Evolutionary conservation across 2,113 vertebrate genomes (phyloP).

Genomic region (Rhinolophus sinicus): DNA sequence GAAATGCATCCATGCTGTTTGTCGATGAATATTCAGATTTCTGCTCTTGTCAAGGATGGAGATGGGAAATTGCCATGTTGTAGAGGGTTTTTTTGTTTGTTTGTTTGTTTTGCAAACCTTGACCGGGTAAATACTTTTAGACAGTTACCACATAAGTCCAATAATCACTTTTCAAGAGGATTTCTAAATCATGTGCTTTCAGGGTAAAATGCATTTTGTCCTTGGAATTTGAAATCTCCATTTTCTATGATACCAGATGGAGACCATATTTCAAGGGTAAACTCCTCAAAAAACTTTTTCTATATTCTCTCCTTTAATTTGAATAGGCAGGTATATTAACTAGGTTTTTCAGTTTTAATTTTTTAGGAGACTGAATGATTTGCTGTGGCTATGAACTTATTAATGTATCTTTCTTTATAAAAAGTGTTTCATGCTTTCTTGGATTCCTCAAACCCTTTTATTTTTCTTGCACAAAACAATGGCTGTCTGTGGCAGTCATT

Average conservation of each 20-base stretch:
- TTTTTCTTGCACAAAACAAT: neutral
- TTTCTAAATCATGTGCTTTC: neutral
- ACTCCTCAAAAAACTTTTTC: neutral
- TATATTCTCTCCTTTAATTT: neutral
- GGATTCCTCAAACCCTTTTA: neutral
- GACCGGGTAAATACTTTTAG: neutral
- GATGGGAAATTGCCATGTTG: accelerated
- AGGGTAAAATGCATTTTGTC: neutral
- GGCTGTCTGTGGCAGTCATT: neutral
- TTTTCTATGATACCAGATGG: neutral
- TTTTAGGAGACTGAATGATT: neutral
- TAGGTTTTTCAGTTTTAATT: neutral
- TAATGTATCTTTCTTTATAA: neutral
- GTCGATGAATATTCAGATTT: neutral
- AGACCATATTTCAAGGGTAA: slow-evolving; percentile 41
- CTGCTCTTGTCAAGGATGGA: neutral
- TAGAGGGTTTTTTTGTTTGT: neutral
- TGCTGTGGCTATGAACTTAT: neutral
- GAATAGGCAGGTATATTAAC: neutral
- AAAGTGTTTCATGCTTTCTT: neutral
- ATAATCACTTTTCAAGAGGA: neutral
- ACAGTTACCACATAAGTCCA: neutral
- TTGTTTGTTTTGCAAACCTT: neutral
- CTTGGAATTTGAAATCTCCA: neutral
- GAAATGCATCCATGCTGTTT: neutral